Base-by-base conservation (phyloP, 2,888 invertebrate species). In the Brachylomia viminalis region DNA sequence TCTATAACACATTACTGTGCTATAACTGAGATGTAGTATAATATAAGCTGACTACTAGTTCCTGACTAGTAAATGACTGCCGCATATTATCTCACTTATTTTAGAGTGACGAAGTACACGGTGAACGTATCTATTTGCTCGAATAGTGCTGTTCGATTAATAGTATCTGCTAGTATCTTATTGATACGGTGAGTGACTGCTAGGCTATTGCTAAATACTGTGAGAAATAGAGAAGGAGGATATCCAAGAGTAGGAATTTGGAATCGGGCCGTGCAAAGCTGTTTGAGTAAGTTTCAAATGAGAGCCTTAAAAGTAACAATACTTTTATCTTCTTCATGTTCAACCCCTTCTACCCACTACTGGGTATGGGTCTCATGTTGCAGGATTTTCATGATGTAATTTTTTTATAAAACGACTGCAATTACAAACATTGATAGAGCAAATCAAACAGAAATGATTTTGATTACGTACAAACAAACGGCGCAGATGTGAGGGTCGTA, bases 361-460 rank as follows among this genome's bases (percentile, higher is more conserved):
- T 17, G 23, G 10, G 13, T 23, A 52, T 27, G 0, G 8, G 13
- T 11, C 30, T 17, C 20, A 20, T 11, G 33, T 7, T 30, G n/a
- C 4, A 20, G 6, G 27, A 13, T 77, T 65, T 23, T 1, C 0
- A 38, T 47, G 15, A n/a, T 10, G 4, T 17, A 17, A 20, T 7
- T 54, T n/a, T n/a, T 79, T 66, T 52, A 30, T 23, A 42, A 82
- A 82, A 72, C 30, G 17, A 59, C 17, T 74, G 64, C 58, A 80
- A 77, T 86, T 65, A 77, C 76, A 69, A 82, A 84, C 62, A 88
- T 86, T 80, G 75, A 77, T 64, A 62, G 30, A 74, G 58, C 27
- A 79, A 86, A 78, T 80, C 82, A 88, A 82, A 84, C 61, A 77
- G 52, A 77, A 82, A 76, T 82, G 56, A 75, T 81, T 76, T 64